Evolutionary conservation across 2,888 invertebrate species (phyloP).

Genomic region (Creontiades dilutus): DNA sequence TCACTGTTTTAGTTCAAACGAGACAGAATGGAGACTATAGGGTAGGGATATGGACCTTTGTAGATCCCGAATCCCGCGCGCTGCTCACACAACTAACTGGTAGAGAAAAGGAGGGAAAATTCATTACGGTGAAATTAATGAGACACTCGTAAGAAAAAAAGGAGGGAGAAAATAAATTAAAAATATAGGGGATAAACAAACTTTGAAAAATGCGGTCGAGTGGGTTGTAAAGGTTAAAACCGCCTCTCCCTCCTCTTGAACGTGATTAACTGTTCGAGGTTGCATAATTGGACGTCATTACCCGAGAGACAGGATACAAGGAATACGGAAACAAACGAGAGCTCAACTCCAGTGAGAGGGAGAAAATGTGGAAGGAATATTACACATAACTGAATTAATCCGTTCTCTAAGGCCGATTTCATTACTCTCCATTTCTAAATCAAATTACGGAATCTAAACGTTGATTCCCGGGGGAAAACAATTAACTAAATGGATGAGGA

Average conservation of each 20-base stretch:
- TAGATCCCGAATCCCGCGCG: no score
- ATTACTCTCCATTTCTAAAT: conserved; percentile 7
- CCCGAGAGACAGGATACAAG: background rate
- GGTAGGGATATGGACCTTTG: no score
- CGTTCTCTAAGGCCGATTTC: background rate
- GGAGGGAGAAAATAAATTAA: no score
- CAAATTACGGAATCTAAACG: conserved; percentile 1
- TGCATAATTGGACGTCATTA: conserved; percentile 39
- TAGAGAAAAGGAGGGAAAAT: background rate
- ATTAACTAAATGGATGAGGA: background rate
- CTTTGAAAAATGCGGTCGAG: background rate
- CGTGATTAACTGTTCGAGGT: background rate
- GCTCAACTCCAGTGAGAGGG: background rate
- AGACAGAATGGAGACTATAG: no score
- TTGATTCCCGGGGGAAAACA: background rate
- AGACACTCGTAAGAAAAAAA: background rate
- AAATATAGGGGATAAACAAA: no score
- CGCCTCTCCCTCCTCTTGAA: background rate
- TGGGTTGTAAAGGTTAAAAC: background rate
- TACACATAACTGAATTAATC: background rate
- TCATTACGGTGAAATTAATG: conserved; percentile 10
- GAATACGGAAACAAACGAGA: background rate
- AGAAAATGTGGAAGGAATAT: background rate
- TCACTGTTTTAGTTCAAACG: no score
- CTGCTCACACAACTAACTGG: no score